Conservation (phyloP, 2,113 vertebrate genomes). For the Leptosomus discolor region DNA sequence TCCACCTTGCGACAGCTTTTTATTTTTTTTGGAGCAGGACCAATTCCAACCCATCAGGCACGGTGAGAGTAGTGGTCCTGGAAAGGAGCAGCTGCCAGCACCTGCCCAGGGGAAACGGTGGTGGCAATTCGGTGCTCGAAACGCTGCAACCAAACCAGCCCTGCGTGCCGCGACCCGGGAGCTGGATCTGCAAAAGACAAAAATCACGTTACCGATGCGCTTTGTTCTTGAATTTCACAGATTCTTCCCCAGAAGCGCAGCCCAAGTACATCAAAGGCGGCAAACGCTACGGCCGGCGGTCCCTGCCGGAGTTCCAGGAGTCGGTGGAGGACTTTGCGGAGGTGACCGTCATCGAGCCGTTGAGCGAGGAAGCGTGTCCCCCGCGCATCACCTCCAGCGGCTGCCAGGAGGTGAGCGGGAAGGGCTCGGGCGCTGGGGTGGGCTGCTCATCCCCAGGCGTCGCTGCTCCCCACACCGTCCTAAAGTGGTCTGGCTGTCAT, state of each 20-base stretch:
- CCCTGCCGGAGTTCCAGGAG: conserved; percentile 84
- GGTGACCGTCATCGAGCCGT: conserved; percentile 62
- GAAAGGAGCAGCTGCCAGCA: fast-evolving
- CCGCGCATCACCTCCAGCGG: conserved; percentile 66
- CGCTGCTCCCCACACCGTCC: not conserved
- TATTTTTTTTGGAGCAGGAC: not conserved
- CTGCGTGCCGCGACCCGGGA: too few relatives aligned
- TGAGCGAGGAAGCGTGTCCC: conserved; percentile 46
- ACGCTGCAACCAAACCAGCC: not conserved
- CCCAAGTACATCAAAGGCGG: conserved; percentile 92
- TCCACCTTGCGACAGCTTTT: fast-evolving
- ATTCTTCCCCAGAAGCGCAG: conserved; percentile 83
- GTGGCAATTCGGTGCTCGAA: fast-evolving
- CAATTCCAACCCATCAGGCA: fast-evolving
- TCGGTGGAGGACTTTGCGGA: conserved; percentile 72
- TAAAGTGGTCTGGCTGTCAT: not conserved
- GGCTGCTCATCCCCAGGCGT: not conserved
- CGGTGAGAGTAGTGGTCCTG: fast-evolving
- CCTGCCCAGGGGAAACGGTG: fast-evolving
- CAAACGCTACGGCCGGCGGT: conserved; percentile 91
- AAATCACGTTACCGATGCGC: fast-evolving
- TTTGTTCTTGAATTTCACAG: not conserved
- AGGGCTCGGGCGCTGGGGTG: fast-evolving
- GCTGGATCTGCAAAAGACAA: not conserved
- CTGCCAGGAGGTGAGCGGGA: conserved; percentile 78